phyloP scores from a whole-genome alignment of 1,140 invertebrate species.

The Sminthurides bifidus region DNA sequence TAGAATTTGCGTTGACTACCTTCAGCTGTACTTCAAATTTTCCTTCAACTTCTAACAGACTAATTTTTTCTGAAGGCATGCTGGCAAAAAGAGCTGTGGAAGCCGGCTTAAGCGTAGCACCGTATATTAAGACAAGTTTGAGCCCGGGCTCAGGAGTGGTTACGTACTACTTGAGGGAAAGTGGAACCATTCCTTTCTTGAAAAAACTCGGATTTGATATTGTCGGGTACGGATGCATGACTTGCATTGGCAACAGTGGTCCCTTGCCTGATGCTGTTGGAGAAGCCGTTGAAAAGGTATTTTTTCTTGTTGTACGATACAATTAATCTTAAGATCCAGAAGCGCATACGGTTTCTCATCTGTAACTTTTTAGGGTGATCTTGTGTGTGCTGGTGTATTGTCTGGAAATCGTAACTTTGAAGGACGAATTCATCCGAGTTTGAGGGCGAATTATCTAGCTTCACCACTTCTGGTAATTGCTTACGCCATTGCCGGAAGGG shows the following conservation, averaged over 20 bases:
- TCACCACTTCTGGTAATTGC: slow-evolving; percentile 91
- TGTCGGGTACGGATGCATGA: slow-evolving; percentile 97
- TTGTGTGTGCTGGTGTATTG: slow-evolving; percentile 86
- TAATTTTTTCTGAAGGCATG: slow-evolving; percentile 48
- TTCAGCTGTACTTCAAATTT: background rate
- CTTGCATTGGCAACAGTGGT: slow-evolving; percentile 95
- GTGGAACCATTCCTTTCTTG: slow-evolving; percentile 75
- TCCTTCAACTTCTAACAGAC: background rate
- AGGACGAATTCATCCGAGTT: slow-evolving; percentile 90
- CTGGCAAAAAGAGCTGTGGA: slow-evolving; percentile 90
- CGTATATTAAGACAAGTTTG: slow-evolving; percentile 92
- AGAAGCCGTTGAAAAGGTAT: slow-evolving; percentile 85
- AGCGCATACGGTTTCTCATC: no score
- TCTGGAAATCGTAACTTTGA: slow-evolving; percentile 97
- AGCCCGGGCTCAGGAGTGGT: slow-evolving; percentile 96
- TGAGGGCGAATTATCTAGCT: slow-evolving; percentile 90
- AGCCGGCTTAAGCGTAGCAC: slow-evolving; percentile 70
- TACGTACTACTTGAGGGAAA: slow-evolving; percentile 82
- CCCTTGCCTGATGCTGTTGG: slow-evolving; percentile 81
- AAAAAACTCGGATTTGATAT: slow-evolving; percentile 83
- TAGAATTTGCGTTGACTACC: background rate
- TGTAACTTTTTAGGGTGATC: slow-evolving; percentile 63
- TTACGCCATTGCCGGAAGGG: slow-evolving; percentile 86
- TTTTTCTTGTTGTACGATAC: background rate
- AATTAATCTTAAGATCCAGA: no score